These are phyloP conservation scores for Rhombomys opimus DNA, from an alignment of 2,113 vertebrate genomes.

Conservation along the genomic window DNA sequence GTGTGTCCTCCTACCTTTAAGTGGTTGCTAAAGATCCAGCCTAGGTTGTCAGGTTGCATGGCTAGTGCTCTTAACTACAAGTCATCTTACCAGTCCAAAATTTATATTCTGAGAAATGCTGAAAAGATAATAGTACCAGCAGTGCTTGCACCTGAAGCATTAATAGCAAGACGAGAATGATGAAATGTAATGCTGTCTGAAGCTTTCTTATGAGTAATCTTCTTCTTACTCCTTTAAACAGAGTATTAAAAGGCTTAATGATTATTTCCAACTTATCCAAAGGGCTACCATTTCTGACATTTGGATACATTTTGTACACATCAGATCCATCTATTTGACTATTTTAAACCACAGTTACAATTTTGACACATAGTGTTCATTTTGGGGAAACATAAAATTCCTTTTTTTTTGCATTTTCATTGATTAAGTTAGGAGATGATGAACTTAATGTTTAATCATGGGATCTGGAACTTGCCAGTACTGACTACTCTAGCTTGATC, in stretches of 20 bases:
- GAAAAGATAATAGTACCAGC: background rate
- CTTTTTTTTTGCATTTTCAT: background rate
- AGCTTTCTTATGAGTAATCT: background rate
- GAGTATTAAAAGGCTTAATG: background rate
- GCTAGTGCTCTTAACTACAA: background rate
- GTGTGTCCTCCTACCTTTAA: background rate
- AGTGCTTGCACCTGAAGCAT: background rate
- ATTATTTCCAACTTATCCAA: background rate
- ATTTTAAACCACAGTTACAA: background rate
- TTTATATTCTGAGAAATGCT: background rate
- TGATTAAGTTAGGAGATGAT: background rate
- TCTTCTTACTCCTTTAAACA: constrained; percentile 15
- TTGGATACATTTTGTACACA: background rate
- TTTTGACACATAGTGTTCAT: background rate
- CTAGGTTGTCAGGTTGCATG: background rate
- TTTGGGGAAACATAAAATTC: constrained; percentile 1
- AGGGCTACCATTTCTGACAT: background rate
- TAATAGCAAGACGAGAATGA: constrained; percentile 24
- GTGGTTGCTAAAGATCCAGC: background rate
- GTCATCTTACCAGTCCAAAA: background rate
- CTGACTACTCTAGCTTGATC: background rate
- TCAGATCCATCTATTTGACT: background rate
- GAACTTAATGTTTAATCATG: constrained; percentile 50
- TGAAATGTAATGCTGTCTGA: background rate
- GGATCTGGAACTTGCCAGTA: background rate